A percentile compares a stretch with the other conserved stretches of the same genome.
phyloP scores from a whole-genome alignment of 2,888 invertebrate genomes.

The Tricholauxania praeusta region DNA sequence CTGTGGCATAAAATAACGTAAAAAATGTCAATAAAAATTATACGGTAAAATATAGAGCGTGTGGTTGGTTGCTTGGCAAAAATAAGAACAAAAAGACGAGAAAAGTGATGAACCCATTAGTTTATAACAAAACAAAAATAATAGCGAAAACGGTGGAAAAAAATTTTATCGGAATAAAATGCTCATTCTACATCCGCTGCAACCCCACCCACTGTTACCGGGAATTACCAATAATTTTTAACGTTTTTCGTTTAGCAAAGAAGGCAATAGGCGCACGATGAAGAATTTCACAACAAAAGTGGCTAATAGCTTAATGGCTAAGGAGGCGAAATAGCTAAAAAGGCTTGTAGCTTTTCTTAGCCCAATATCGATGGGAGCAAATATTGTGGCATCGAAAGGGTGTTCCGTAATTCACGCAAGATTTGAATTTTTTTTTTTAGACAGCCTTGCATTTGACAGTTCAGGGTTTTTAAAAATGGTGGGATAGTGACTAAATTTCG shows the following conservation, averaged over 20 bases:
- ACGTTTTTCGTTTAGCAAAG: neutral
- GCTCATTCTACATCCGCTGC: neutral
- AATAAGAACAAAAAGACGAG: neutral
- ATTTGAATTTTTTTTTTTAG: too few relatives aligned
- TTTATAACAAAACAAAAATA: conserved; percentile 18
- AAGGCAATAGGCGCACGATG: too few relatives aligned
- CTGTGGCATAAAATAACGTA: neutral
- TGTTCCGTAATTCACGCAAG: too few relatives aligned
- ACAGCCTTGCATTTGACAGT: too few relatives aligned
- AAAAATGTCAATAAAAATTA: conserved; percentile 27
- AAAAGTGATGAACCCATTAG: conserved; percentile 28
- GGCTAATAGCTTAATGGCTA: too few relatives aligned
- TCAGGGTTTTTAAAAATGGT: too few relatives aligned
- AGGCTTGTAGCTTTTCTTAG: too few relatives aligned
- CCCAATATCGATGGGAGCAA: too few relatives aligned
- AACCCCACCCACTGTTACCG: neutral
- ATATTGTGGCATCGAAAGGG: too few relatives aligned
- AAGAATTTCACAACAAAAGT: too few relatives aligned
- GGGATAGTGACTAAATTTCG: too few relatives aligned
- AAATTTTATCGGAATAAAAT: neutral
- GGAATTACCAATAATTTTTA: conserved; percentile 21
- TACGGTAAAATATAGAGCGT: neutral
- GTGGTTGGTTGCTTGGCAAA: neutral
- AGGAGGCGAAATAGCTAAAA: too few relatives aligned
- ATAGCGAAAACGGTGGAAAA: neutral